Evolutionary conservation across 2,888 invertebrate genomes (phyloP).

Genomic region (Fragum whitleyi): DNA sequence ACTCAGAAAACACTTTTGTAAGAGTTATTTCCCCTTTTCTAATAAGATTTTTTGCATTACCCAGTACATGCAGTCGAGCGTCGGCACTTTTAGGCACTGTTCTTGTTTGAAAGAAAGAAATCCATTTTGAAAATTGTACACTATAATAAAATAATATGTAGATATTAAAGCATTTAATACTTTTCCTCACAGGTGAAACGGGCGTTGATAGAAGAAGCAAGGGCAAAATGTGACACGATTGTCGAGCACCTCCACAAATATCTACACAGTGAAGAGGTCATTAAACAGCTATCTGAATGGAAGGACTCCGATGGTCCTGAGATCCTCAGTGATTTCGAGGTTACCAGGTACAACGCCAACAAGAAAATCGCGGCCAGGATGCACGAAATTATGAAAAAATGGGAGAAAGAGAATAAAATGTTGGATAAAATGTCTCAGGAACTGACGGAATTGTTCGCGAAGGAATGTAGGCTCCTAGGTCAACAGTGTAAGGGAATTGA

Average conservation of each 20-base stretch:
- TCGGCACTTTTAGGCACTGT: too few species aligned
- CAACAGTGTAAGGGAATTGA: conserved; percentile 60
- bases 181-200: neutral
- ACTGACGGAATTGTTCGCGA: conserved; percentile 53
- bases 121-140: too few species aligned
- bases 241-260: conserved; percentile 43
- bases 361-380: conserved; percentile 53
- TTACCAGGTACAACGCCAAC: conserved; percentile 50
- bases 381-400: conserved; percentile 45
- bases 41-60: too few species aligned
- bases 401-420: conserved; percentile 54
- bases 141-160: too few species aligned
- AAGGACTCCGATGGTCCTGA: conserved; percentile 40
- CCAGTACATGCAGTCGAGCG: too few species aligned
- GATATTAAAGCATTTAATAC: too few species aligned
- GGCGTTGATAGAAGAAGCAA: conserved; percentile 34
- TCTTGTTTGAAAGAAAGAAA: too few species aligned
- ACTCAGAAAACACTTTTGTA: too few species aligned
- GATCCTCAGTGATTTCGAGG: conserved; percentile 59
- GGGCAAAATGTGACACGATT: conserved; percentile 45
- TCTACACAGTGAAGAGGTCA: conserved; percentile 44
- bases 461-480: conserved; percentile 60
- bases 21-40: too few species aligned
- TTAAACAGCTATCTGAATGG: conserved; percentile 43
- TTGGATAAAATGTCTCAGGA: conserved; percentile 41